Evolutionary conservation across 2,797 vertebrate species (phyloP).

Genomic region (Poecilia wingei): DNA sequence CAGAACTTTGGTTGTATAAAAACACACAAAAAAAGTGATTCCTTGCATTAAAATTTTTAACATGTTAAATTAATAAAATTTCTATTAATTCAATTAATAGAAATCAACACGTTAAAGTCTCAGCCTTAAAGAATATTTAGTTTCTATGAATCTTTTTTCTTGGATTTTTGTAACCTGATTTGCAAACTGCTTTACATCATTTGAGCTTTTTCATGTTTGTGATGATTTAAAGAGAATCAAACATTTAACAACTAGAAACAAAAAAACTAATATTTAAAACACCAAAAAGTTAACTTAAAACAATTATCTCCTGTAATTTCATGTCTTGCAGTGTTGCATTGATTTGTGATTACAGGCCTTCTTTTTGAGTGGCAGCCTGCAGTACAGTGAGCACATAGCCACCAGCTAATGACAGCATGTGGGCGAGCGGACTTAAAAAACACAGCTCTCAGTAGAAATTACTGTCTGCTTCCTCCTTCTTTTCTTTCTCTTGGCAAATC

Average conservation of each 20-base stretch:
- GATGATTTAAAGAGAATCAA: neutral
- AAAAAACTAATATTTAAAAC: neutral
- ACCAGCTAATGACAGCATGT: slow-evolving; percentile 4
- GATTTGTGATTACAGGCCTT: neutral
- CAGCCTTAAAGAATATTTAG: neutral
- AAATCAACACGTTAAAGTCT: neutral
- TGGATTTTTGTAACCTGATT: neutral
- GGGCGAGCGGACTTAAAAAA: slow-evolving; percentile 2
- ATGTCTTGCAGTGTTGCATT: neutral
- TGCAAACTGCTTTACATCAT: neutral
- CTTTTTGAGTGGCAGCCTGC: slow-evolving; percentile 6
- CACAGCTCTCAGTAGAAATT: neutral
- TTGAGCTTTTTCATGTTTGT: neutral
- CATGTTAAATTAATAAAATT: neutral
- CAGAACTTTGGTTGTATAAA: neutral
- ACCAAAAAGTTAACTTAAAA: neutral
- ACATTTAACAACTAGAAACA: neutral
- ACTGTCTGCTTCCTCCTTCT: neutral
- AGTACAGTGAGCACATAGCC: neutral
- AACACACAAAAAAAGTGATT: neutral
- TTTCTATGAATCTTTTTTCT: neutral
- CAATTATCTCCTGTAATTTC: neutral
- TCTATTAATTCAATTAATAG: neutral
- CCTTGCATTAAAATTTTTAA: neutral
- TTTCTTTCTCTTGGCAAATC: slow-evolving; percentile 1